Evolutionary conservation across 1,140 invertebrate genomes (phyloP).

Genomic region (Drosophila cardini): DNA sequence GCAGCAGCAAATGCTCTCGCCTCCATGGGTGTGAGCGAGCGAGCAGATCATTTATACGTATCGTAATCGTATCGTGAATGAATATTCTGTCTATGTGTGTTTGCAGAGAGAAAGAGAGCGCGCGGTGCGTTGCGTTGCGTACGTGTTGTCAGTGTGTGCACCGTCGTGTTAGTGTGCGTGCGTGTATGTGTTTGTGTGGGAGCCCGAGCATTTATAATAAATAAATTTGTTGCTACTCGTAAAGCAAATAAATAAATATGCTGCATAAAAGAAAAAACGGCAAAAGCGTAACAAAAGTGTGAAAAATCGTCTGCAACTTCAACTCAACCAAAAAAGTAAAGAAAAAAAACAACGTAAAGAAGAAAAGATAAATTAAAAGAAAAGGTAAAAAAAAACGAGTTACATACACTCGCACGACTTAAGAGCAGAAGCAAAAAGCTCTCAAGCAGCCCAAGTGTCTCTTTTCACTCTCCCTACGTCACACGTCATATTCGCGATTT

Average conservation of each 20-base stretch:
- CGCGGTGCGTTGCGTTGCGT: conserved; percentile 55
- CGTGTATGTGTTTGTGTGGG: conserved; percentile 32
- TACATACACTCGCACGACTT: conserved; percentile 17
- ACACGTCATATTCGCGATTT: conserved; percentile 33
- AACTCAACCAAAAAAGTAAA: conserved; percentile 2
- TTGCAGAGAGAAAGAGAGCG: conserved; percentile 26
- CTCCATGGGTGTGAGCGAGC: conserved; percentile 69
- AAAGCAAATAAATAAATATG: conserved; percentile 53
- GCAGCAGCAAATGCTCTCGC: conserved; percentile 26
- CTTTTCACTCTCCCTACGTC: conserved; percentile 10
- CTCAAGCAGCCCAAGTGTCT: conserved; percentile 17
- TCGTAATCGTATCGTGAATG: conserved; percentile 77
- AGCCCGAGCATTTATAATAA: conserved; percentile 52
- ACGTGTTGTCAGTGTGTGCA: conserved; percentile 44
- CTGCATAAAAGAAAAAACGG: conserved; percentile 51
- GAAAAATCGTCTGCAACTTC: conserved; percentile 36
- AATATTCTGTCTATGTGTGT: conserved; percentile 73
- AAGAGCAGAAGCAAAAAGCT: conserved; percentile 32
- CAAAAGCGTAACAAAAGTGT: conserved; percentile 53
- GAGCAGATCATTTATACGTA: conserved; percentile 69
- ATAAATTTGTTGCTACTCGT: conserved; percentile 47
- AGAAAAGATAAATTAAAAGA: conserved; percentile 9
- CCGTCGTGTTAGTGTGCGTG: conserved; percentile 5
- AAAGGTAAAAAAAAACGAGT: conserved; percentile 15
- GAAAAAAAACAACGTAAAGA: not conserved